phyloP scores from a whole-genome alignment of 1,140 invertebrate species.

The Leucophenga varia region DNA sequence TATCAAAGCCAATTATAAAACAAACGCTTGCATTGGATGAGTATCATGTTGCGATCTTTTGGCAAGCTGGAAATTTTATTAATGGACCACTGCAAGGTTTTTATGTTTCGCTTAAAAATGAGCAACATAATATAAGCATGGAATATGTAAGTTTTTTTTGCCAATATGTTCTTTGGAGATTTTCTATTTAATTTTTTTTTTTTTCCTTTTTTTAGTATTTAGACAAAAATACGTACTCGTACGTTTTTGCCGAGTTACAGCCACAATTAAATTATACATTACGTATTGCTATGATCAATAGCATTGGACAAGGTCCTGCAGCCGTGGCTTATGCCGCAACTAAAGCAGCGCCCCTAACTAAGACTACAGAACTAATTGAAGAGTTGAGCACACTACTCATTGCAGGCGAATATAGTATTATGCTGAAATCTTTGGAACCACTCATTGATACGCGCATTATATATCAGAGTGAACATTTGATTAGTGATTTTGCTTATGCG shows the following conservation, averaged over 20 bases:
- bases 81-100: slow-evolving; percentile 77
- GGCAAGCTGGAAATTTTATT: slow-evolving; percentile 82
- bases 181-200: no score
- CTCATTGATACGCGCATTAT: slow-evolving; percentile 58
- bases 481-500: slow-evolving; percentile 71
- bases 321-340: slow-evolving; percentile 6
- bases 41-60: slow-evolving; percentile 80
- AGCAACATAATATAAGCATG: slow-evolving; percentile 3
- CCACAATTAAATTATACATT: slow-evolving; percentile 76
- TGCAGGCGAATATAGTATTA: slow-evolving; percentile 64
- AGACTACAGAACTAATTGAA: slow-evolving; percentile 20
- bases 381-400: slow-evolving; percentile 66
- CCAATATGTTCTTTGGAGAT: no score
- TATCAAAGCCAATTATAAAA: slow-evolving; percentile 71
- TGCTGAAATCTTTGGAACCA: slow-evolving; percentile 68
- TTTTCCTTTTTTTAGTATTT: not conserved
- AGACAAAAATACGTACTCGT: slow-evolving; percentile 4
- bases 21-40: slow-evolving; percentile 78
- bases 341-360: slow-evolving; percentile 62
- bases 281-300: slow-evolving; percentile 77
- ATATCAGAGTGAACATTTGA: slow-evolving; percentile 16
- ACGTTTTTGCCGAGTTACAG: slow-evolving; percentile 74
- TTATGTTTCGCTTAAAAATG: slow-evolving; percentile 63
- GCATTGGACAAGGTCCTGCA: slow-evolving; percentile 73
- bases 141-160: slow-evolving; percentile 27